Base-by-base conservation (phyloP, 2,797 vertebrate genomes). In the Eospalax fontanierii region DNA sequence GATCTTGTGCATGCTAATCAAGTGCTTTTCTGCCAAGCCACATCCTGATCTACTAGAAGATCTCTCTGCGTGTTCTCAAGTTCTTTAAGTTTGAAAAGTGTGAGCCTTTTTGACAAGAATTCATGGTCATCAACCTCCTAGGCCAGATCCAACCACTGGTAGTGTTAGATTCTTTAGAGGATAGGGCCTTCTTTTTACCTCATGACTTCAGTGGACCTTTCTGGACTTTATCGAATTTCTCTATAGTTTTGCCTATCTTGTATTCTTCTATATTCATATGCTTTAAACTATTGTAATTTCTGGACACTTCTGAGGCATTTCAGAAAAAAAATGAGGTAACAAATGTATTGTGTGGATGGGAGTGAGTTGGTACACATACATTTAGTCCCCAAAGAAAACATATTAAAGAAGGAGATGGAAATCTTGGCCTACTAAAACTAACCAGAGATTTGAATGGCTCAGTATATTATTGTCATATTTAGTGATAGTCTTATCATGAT, bases 341-440 rank as follows among this genome's bases (percentile, higher is more conserved):
- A 97, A 98, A 97, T 98, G 90, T 96, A 98, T 97, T 97, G 22
- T 70, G 24, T 68, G 5, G 12, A 11, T 85, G 26, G 26, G 6
- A 68, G 22, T 93, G 21, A 6, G 54, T 96, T 95, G 96, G 89
- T 97, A 98, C 97, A 26, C 94, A 97, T 98, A 97, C 38, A 95
- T 97, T 98, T 93, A 95, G 90, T 97, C 93, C 97, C 96, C 97
- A 97, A 97, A 96, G 94, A 98, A 95, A 98, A 95, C 90, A 96
- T 97, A 97, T 97, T 97, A 97, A 97, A 97, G 95, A 97, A 97
- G 82, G 68, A 97, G 87, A 89, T 96, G 70, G 87, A 97, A 98
- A 97, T 96, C 96, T 96, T 97, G 95, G 82, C 94, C 76, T 98
- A 98, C 97, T 95, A 97, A 95, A 98, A 98, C 98, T 98, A 98